phyloP scores from a whole-genome alignment of 2,797 vertebrate genomes.

The Semaprochilodus insignis region DNA sequence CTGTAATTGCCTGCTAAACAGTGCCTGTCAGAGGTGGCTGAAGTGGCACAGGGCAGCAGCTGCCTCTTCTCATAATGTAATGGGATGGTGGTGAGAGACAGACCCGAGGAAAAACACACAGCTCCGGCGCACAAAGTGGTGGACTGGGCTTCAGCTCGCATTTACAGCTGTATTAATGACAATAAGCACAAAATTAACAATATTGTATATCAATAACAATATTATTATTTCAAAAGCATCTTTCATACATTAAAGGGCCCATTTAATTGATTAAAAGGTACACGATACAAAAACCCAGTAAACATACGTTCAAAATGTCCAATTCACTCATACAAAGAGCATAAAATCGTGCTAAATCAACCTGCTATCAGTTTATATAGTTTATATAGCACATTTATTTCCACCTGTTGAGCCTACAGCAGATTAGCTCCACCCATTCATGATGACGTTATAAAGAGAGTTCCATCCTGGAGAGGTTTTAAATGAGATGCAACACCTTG shows the following conservation, averaged over 20 bases:
- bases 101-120: conserved; percentile 28
- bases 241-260: not conserved
- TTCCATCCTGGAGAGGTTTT: too few relatives aligned
- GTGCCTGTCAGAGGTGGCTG: conserved; percentile 51
- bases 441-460: too few relatives aligned
- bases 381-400: too few relatives aligned
- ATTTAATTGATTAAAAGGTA: too few relatives aligned
- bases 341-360: too few relatives aligned
- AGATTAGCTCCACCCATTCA: too few relatives aligned
- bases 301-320: too few relatives aligned
- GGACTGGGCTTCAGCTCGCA: not conserved
- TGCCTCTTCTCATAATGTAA: conserved; percentile 57
- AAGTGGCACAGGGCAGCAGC: conserved; percentile 49
- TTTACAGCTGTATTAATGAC: not conserved
- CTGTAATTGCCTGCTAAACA: conserved; percentile 66
- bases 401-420: too few relatives aligned
- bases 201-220: not conserved
- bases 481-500: too few relatives aligned
- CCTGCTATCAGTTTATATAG: too few relatives aligned
- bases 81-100: conserved; percentile 60
- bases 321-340: too few relatives aligned
- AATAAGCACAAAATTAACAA: not conserved
- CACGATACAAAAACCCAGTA: too few relatives aligned
- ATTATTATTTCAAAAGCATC: not conserved
- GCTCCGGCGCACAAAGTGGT: not conserved